Percentiles rank a stretch among this genome's conserved stretches.
phyloP scores from a whole-genome alignment of 2,113 vertebrate species.

The Chauna torquata region DNA sequence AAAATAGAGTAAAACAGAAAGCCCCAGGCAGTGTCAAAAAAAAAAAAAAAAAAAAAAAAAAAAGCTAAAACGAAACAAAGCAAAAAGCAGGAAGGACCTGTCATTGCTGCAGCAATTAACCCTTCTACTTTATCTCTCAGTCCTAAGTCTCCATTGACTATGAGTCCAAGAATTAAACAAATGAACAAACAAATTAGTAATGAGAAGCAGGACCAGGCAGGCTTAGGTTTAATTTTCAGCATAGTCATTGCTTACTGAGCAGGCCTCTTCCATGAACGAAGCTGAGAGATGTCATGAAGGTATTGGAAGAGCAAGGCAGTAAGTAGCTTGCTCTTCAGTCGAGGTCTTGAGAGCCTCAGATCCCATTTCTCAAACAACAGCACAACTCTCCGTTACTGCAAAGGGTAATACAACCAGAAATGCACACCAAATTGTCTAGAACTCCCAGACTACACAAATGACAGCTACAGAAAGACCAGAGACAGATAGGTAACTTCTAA shows the following conservation, averaged over 20 bases:
- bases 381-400: not conserved
- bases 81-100: not conserved
- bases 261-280: not conserved
- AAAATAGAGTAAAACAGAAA: constrained; percentile 34
- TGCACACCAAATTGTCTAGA: not conserved
- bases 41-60: not conserved
- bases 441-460: not conserved
- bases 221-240: constrained; percentile 51
- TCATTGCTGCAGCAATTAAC: constrained; percentile 16
- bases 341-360: not conserved
- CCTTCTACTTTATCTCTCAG: not conserved
- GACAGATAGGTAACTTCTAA: not conserved
- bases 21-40: not conserved
- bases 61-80: not conserved
- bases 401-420: not conserved
- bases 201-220: not conserved
- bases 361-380: not conserved
- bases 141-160: not conserved
- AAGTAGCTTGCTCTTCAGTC: not conserved
- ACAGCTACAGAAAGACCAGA: not conserved
- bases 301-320: not conserved
- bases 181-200: not conserved
- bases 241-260: not conserved
- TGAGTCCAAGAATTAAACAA: not conserved
- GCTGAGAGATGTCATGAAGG: not conserved